A percentile compares a stretch with the other conserved stretches of the same genome.
Conservation (phyloP, 1,140 invertebrate species). For the Macrotrachela quadricornifera region DNA sequence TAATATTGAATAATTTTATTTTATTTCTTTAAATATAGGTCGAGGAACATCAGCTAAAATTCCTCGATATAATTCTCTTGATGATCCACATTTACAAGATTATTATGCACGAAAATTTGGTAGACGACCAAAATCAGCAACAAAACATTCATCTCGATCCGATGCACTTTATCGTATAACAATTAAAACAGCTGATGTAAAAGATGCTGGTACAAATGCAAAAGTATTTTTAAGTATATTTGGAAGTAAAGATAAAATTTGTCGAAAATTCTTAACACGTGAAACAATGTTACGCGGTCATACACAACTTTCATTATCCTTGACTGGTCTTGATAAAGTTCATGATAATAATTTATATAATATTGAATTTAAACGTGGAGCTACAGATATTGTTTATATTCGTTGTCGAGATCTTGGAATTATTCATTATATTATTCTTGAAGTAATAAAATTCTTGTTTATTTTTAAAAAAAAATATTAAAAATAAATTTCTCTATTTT, state of each 20-base stretch:
- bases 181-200: background rate
- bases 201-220: conserved; percentile 8
- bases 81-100: background rate
- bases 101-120: background rate
- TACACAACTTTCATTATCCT: no score
- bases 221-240: conserved; percentile 10
- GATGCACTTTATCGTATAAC: background rate
- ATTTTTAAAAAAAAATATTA: background rate
- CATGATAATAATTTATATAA: no score
- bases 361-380: conserved; percentile 19
- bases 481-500: no score
- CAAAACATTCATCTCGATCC: background rate
- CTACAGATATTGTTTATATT: conserved; percentile 26
- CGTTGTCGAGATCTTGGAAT: conserved; percentile 23
- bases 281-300: no score
- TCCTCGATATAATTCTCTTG: background rate
- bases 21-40: background rate
- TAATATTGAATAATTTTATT: no score
- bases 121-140: background rate
- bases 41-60: background rate
- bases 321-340: no score
- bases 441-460: conserved; percentile 13
- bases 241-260: background rate
- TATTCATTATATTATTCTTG: conserved; percentile 21
- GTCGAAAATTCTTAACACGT: no score